Conservation (phyloP, 2,113 vertebrate species). For the Zosterops japonicus region DNA sequence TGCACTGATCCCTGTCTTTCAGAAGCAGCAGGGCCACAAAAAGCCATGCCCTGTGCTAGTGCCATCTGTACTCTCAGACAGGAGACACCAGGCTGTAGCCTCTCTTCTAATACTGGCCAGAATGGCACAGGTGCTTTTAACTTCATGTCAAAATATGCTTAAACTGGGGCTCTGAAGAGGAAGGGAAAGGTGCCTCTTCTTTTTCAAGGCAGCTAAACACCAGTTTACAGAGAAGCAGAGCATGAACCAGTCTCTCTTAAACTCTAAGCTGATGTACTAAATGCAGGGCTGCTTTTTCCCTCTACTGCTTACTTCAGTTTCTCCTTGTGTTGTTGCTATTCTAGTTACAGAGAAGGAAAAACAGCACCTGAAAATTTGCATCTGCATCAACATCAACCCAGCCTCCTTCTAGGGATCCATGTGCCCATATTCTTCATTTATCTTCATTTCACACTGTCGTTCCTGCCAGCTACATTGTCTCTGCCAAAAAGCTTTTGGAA, state of each 20-base stretch:
- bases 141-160: not conserved
- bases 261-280: rapidly evolving
- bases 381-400: not conserved
- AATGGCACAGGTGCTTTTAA: rapidly evolving
- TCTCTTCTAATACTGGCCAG: not conserved
- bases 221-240: not conserved
- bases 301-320: not conserved
- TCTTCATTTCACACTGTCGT: slow-evolving; percentile 8
- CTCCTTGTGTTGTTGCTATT: not conserved
- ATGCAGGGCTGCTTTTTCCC: not conserved
- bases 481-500: slow-evolving; percentile 55
- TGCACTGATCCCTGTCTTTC: not conserved
- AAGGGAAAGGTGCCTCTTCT: not conserved
- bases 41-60: not conserved
- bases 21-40: not conserved
- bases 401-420: not conserved
- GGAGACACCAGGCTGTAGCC: not conserved
- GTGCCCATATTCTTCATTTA: not conserved
- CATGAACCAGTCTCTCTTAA: not conserved
- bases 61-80: not conserved
- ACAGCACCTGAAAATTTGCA: not conserved
- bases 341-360: not conserved
- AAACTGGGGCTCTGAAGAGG: not conserved
- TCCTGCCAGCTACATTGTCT: not conserved
- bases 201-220: not conserved